phyloP scores from a whole-genome alignment of 2,797 vertebrate species.

The Pangasius larnaudii region DNA sequence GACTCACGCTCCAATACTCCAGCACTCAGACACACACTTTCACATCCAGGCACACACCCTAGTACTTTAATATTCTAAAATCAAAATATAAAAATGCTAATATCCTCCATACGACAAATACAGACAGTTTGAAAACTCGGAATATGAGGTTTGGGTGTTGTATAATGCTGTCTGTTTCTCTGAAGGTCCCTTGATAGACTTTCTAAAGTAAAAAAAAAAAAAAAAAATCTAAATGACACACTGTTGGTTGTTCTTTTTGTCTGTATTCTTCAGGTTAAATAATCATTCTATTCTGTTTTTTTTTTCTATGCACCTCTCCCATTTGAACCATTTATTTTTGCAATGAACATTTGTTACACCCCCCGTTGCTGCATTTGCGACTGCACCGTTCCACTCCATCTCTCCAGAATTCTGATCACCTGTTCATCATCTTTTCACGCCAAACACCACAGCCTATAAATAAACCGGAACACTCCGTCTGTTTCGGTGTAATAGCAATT shows the following conservation, averaged over 20 bases:
- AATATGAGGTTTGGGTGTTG: background rate
- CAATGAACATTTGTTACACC: constrained; percentile 13
- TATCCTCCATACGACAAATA: background rate
- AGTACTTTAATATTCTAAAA: background rate
- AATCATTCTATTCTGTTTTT: background rate
- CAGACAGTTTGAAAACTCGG: background rate
- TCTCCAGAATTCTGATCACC: constrained; percentile 35
- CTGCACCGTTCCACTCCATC: constrained; percentile 1
- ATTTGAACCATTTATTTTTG: constrained; percentile 15
- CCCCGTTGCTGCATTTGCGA: background rate
- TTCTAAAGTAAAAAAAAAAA: background rate
- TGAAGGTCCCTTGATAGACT: background rate
- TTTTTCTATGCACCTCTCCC: background rate
- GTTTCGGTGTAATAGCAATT: constrained; percentile 17
- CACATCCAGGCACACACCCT: constrained; percentile 1
- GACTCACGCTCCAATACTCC: constrained; percentile 17
- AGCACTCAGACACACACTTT: background rate
- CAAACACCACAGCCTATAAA: constrained; percentile 21
- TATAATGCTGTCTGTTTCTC: background rate
- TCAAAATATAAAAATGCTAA: background rate
- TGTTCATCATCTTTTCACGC: constrained; percentile 27
- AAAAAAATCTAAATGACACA: background rate
- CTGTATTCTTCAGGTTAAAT: constrained; percentile 15
- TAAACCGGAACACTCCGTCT: constrained; percentile 14
- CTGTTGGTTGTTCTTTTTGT: background rate